Conservation (phyloP, 1,140 invertebrate genomes). For the Micrasema minimum region DNA sequence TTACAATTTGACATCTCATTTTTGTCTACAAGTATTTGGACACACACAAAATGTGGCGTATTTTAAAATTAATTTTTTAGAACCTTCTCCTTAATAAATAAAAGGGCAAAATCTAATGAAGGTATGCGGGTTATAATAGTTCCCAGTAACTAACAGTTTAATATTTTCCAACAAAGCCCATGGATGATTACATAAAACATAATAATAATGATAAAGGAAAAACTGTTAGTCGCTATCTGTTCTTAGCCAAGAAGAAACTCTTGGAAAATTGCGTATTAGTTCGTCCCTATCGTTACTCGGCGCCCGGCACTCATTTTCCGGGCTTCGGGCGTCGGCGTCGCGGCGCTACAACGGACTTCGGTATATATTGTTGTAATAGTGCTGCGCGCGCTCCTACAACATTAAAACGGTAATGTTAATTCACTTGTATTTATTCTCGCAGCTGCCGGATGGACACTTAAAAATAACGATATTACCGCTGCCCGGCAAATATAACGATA, state of each 20-base stretch:
- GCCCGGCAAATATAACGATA: conserved; percentile 51
- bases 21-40: too few relatives aligned
- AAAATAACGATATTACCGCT: conserved; percentile 53
- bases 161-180: too few relatives aligned
- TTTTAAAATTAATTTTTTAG: too few relatives aligned
- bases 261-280: conserved; percentile 17
- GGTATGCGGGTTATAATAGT: too few relatives aligned
- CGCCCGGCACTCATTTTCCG: conserved; percentile 8
- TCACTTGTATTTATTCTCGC: conserved; percentile 54
- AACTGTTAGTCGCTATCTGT: not conserved
- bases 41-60: too few relatives aligned
- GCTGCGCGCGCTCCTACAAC: conserved; percentile 41
- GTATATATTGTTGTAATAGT: conserved; percentile 40
- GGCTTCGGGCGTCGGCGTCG: too few relatives aligned
- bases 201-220: not conserved
- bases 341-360: not conserved
- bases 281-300: conserved; percentile 18
- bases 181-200: too few relatives aligned
- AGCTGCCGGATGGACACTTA: conserved; percentile 55
- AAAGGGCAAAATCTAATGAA: too few relatives aligned
- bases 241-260: not conserved
- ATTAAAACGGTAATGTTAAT: conserved; percentile 55
- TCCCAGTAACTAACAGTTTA: too few relatives aligned
- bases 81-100: too few relatives aligned
- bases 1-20: too few relatives aligned